These are phyloP conservation scores for Todiramphus saurophagus DNA, from an alignment of 2,113 vertebrate genomes.

Conservation along the genomic window DNA sequence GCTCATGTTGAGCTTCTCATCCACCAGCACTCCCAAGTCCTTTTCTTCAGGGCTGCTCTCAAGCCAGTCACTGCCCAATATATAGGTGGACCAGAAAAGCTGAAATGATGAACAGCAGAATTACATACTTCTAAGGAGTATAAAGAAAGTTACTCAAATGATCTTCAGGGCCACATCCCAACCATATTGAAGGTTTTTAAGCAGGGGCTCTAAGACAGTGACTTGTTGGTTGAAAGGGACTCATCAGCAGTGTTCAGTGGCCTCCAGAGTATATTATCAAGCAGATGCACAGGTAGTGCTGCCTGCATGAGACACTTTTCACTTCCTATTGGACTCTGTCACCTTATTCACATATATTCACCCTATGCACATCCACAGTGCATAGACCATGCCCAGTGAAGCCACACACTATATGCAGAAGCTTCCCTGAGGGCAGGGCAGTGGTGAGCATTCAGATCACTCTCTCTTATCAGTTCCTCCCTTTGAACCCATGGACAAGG, in stretches of 20 bases:
- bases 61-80: too few species aligned
- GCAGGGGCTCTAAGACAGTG: neutral
- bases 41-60: too few species aligned
- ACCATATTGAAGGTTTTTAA: rapidly evolving
- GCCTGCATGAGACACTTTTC: neutral
- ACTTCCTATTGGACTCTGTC: neutral
- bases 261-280: neutral
- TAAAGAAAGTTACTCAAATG: neutral
- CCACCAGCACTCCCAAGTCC: too few species aligned
- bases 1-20: too few species aligned
- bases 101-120: neutral
- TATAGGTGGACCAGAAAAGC: neutral
- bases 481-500: neutral
- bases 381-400: neutral
- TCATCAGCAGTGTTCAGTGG: neutral
- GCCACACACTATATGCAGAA: neutral
- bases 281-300: neutral
- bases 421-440: neutral
- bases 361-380: neutral
- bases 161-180: neutral
- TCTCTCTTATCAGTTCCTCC: neutral
- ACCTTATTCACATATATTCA: neutral
- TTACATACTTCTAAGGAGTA: neutral
- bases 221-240: neutral
- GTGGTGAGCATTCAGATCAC: neutral